Conservation (phyloP, 1,140 invertebrate genomes). For the Ectropis grisescens region DNA sequence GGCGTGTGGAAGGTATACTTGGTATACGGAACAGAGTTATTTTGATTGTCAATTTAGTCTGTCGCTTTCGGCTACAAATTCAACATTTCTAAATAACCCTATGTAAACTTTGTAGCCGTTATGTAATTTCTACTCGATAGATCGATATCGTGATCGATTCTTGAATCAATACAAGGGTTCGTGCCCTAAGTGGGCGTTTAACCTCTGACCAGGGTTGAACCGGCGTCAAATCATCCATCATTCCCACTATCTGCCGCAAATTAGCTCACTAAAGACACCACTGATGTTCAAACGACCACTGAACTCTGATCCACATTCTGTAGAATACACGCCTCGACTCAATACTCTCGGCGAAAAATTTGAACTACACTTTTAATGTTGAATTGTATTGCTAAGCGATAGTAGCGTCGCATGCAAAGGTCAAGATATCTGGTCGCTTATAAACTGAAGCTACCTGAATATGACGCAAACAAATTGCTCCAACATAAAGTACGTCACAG, state of each 20-base stretch:
- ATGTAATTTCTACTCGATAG: conserved; percentile 5
- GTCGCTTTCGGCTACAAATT: too few relatives aligned
- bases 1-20: too few relatives aligned
- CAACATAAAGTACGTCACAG: conserved; percentile 33
- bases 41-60: too few relatives aligned
- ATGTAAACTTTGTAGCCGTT: too few relatives aligned
- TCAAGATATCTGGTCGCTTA: conserved; percentile 7
- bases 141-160: conserved; percentile 37
- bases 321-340: neutral
- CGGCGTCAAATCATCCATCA: conserved; percentile 56
- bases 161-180: conserved; percentile 63
- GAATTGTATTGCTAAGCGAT: too few relatives aligned
- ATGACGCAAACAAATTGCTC: conserved; percentile 53
- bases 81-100: too few relatives aligned
- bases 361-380: too few relatives aligned
- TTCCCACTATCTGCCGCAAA: conserved; percentile 50
- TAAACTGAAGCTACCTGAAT: conserved; percentile 26
- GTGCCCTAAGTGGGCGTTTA: conserved; percentile 62
- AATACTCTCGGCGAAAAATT: too few relatives aligned
- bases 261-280: conserved; percentile 50
- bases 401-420: too few relatives aligned
- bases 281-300: conserved; percentile 18
- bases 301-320: conserved; percentile 1
- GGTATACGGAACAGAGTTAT: too few relatives aligned
- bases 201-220: conserved; percentile 54